Conservation (phyloP, 2,113 vertebrate species). For the Platichthys stellatus region DNA sequence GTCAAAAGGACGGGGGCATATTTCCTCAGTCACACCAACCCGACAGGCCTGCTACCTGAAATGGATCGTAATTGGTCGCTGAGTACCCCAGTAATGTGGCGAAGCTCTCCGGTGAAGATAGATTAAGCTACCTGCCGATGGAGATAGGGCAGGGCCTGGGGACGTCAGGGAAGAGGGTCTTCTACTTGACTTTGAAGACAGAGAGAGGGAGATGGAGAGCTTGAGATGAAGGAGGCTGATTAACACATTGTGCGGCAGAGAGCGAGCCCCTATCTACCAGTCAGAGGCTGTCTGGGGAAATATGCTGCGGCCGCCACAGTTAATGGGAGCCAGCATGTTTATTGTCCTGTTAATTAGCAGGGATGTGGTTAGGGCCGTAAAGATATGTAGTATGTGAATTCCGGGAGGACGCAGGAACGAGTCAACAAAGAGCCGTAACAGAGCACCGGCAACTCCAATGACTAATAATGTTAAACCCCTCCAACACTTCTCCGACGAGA, state of each 20-base stretch:
- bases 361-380: constrained; percentile 59
- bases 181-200: constrained; percentile 69
- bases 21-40: constrained; percentile 21
- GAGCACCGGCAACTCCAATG: constrained; percentile 22
- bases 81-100: constrained; percentile 44
- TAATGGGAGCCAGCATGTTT: constrained; percentile 74
- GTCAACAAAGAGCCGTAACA: constrained; percentile 44
- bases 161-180: constrained; percentile 33
- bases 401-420: constrained; percentile 41
- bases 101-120: constrained; percentile 37
- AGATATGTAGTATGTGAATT: constrained; percentile 60
- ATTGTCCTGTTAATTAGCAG: constrained; percentile 77
- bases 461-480: constrained; percentile 32
- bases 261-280: constrained; percentile 53
- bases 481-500: constrained; percentile 27
- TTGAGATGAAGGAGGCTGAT: constrained; percentile 64
- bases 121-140: constrained; percentile 56
- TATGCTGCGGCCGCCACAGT: constrained; percentile 65
- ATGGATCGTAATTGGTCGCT: constrained; percentile 66
- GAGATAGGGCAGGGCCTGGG: constrained; percentile 45
- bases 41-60: constrained; percentile 56
- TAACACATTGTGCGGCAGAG: constrained; percentile 56
- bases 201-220: constrained; percentile 43
- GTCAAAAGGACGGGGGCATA: constrained; percentile 51
- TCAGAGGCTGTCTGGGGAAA: constrained; percentile 64